phyloP scores from a whole-genome alignment of 2,113 vertebrate genomes.

The Chrysochloris asiatica region DNA sequence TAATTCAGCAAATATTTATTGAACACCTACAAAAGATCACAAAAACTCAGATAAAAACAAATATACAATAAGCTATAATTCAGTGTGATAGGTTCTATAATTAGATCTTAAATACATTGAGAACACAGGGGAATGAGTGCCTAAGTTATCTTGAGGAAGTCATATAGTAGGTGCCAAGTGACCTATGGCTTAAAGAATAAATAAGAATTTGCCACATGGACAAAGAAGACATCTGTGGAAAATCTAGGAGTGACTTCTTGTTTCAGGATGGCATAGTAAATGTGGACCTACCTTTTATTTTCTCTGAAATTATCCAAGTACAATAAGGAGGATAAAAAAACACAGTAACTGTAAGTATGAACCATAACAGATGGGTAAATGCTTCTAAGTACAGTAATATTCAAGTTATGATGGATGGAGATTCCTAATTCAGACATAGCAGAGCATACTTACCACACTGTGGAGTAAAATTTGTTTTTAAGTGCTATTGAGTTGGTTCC shows the following conservation, averaged over 20 bases:
- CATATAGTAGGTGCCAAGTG: background rate
- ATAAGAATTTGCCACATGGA: background rate
- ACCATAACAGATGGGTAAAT: background rate
- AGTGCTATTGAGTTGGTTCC: too few relatives aligned
- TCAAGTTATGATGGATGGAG: background rate
- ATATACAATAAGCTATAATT: background rate
- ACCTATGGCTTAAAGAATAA: slow-evolving; percentile 24
- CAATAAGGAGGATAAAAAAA: slow-evolving; percentile 27
- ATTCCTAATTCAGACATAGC: slow-evolving; percentile 24
- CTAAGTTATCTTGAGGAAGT: background rate
- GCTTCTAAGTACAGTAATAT: background rate
- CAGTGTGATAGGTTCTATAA: background rate
- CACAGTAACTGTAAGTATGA: background rate
- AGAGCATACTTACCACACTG: background rate
- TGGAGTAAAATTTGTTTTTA: too few relatives aligned
- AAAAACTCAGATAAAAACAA: background rate
- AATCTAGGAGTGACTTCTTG: background rate
- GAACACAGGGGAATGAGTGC: background rate
- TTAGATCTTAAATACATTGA: background rate
- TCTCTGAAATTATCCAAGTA: slow-evolving; percentile 42
- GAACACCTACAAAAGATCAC: too few relatives aligned
- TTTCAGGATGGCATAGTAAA: background rate
- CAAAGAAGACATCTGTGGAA: slow-evolving; percentile 33
- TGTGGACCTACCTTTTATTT: background rate
- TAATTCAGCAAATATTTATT: slow-evolving; percentile 18